Evolutionary conservation across 2,797 vertebrate species (phyloP).

Genomic region (Poecilia gillii): DNA sequence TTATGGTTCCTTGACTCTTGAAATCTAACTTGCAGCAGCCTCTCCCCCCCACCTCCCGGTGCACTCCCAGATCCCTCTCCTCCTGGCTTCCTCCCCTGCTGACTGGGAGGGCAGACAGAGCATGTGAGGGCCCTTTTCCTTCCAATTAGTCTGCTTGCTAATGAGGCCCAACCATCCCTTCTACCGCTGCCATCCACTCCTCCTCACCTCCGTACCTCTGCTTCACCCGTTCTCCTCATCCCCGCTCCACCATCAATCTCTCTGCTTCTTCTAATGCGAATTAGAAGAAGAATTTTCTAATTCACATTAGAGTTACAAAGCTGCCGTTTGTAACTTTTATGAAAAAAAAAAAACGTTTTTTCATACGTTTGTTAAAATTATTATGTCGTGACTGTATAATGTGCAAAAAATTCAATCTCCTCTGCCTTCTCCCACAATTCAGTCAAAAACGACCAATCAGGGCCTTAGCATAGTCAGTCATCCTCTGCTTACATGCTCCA

Average conservation of each 20-base stretch:
- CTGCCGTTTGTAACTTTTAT: too few relatives aligned
- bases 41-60: not conserved
- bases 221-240: constrained; percentile 13
- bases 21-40: constrained; percentile 43
- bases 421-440: too few relatives aligned
- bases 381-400: too few relatives aligned
- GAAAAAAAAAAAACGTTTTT: too few relatives aligned
- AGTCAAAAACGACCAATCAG: too few relatives aligned
- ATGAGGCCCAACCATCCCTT: constrained; percentile 76
- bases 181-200: constrained; percentile 59
- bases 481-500: too few relatives aligned
- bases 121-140: constrained; percentile 82
- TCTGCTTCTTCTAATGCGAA: constrained; percentile 1
- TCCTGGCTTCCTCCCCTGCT: constrained; percentile 67
- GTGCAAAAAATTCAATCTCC: too few relatives aligned
- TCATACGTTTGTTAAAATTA: too few relatives aligned
- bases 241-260: constrained; percentile 33
- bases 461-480: too few relatives aligned
- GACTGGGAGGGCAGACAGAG: constrained; percentile 80
- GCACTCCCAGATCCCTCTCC: constrained; percentile 21
- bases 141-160: constrained; percentile 82
- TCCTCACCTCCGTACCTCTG: constrained; percentile 51
- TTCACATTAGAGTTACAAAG: too few relatives aligned
- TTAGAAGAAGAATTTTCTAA: too few relatives aligned
- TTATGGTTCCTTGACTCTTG: constrained; percentile 55